Conservation (phyloP, 2,888 invertebrate genomes). For the Amblyjoppa fuscipennis region DNA sequence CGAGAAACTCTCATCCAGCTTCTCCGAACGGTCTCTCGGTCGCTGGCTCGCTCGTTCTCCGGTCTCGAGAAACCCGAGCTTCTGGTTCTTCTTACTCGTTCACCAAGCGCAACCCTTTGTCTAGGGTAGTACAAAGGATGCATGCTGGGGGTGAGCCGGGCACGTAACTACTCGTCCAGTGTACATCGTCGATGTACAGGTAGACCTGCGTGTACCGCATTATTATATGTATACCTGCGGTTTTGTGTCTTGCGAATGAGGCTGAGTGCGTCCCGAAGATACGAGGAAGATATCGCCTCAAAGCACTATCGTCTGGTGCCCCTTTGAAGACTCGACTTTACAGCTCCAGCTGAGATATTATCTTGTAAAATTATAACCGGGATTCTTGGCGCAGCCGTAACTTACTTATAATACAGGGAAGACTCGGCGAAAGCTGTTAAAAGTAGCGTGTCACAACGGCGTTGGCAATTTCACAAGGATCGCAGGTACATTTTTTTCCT, state of each 20-base stretch:
- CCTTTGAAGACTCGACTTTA: not conserved
- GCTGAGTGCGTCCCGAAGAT: not conserved
- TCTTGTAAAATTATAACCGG: conserved; percentile 3
- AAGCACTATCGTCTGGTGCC: conserved; percentile 3
- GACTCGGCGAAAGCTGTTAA: not conserved
- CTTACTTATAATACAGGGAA: conserved; percentile 1
- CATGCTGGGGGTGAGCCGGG: conserved; percentile 39
- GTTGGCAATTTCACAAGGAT: conserved; percentile 39
- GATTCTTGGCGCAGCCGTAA: not conserved
- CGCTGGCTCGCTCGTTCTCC: conserved; percentile 30
- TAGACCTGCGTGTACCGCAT: conserved; percentile 3
- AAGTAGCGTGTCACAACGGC: conserved; percentile 2
- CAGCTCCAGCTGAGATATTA: not conserved
- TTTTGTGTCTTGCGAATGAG: conserved; percentile 10
- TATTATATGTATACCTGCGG: not conserved
- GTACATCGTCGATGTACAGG: conserved; percentile 21
- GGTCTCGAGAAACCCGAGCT: conserved; percentile 47
- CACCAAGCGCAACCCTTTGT: conserved; percentile 60
- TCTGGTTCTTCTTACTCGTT: conserved; percentile 50
- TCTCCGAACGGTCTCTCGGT: not conserved
- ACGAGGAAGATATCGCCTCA: conserved; percentile 16
- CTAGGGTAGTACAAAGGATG: conserved; percentile 60
- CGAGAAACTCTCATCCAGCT: conserved; percentile 46
- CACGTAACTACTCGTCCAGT: conserved; percentile 50
- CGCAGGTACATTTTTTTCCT: conserved; percentile 13